Conservation (phyloP, 2,113 vertebrate species). For the Pongo abelii region DNA sequence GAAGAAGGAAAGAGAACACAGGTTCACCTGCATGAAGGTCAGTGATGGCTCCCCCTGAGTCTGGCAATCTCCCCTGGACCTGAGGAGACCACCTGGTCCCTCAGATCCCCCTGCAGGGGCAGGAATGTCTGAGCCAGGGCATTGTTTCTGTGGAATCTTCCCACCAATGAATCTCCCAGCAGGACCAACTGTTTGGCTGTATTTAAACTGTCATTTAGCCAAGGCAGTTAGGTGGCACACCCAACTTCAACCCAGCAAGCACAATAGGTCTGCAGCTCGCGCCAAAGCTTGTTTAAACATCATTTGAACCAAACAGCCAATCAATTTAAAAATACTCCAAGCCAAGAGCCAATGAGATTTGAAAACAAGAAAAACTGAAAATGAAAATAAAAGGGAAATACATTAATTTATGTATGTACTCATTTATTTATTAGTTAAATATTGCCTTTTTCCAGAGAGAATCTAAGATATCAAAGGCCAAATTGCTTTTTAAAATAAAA, state of each 20-base stretch:
- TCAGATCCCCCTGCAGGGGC: background rate
- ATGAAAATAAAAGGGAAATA: slow-evolving; percentile 19
- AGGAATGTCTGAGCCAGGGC: background rate
- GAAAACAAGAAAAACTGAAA: slow-evolving; percentile 54
- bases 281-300: slow-evolving; percentile 55
- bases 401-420: background rate
- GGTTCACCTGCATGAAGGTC: too few species aligned
- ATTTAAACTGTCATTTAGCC: slow-evolving; percentile 64
- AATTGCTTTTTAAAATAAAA: background rate
- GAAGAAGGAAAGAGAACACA: background rate
- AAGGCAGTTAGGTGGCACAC: slow-evolving; percentile 58
- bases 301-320: slow-evolving; percentile 73
- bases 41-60: background rate
- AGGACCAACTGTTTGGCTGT: slow-evolving; percentile 66
- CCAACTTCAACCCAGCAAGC: slow-evolving; percentile 52
- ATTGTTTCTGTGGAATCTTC: slow-evolving; percentile 49
- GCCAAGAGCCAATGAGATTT: slow-evolving; percentile 70
- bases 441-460: background rate
- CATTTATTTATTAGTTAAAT: background rate
- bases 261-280: background rate
- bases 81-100: background rate
- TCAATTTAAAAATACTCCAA: slow-evolving; percentile 68
- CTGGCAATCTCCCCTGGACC: background rate
- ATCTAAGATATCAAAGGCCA: background rate
- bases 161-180: background rate